Evolutionary conservation across 35 echinoderm and acorn worm species (phyloP).

Genomic region (Antedon bifida): DNA sequence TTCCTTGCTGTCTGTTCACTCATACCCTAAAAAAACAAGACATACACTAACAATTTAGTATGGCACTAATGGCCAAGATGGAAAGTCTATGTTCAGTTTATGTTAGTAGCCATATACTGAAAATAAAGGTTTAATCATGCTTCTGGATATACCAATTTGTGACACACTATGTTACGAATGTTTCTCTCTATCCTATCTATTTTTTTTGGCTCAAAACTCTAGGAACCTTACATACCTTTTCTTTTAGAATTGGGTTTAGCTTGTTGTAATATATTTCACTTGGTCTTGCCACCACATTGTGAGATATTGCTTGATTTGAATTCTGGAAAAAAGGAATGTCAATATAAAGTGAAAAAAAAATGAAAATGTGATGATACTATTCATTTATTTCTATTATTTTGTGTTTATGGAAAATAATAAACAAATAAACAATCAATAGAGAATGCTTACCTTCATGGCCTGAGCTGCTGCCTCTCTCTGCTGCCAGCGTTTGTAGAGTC

Average conservation of each 20-base stretch:
- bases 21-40: constrained; percentile 48
- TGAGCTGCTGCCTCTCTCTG: constrained; percentile 75
- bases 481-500: constrained; percentile 98
- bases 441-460: constrained; percentile 18
- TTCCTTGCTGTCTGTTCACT: constrained; percentile 72
- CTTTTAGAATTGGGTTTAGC: constrained; percentile 69
- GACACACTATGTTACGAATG: too few relatives aligned
- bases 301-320: constrained; percentile 1
- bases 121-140: too few relatives aligned
- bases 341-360: background rate
- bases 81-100: background rate
- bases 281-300: constrained; percentile 49
- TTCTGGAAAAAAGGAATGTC: background rate
- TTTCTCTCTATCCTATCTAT: too few relatives aligned
- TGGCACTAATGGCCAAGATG: background rate
- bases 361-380: too few relatives aligned
- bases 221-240: too few relatives aligned
- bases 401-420: too few relatives aligned
- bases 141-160: too few relatives aligned
- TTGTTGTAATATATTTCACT: constrained; percentile 97
- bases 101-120: too few relatives aligned
- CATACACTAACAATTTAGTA: background rate
- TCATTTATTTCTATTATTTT: too few relatives aligned
- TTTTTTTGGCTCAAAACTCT: too few relatives aligned
- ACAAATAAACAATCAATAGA: too few relatives aligned